These are phyloP conservation scores for Tachuris rubrigastra DNA, from an alignment of 2,113 vertebrate species.

Conservation along the genomic window DNA sequence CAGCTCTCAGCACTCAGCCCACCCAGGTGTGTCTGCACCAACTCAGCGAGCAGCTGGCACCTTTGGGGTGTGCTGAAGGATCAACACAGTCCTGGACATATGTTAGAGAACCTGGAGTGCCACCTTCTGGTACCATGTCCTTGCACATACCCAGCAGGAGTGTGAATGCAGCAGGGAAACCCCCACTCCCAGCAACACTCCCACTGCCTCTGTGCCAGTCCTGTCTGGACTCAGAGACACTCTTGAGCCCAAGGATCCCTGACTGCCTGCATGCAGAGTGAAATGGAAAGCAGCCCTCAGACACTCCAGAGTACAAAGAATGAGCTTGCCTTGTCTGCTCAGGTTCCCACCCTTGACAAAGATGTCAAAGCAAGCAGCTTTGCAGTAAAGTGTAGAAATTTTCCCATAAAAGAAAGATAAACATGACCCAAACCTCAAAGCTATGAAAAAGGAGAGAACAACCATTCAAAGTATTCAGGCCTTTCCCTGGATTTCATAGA, in stretches of 20 bases:
- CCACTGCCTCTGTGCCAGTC: rapidly evolving
- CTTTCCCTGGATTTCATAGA: neutral
- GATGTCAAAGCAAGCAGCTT: neutral
- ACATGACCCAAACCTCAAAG: neutral
- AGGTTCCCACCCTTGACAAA: neutral
- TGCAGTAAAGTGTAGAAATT: neutral
- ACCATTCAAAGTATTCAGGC: neutral
- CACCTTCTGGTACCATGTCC: neutral
- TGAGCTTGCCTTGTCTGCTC: rapidly evolving
- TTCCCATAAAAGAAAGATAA: neutral
- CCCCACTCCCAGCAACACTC: neutral
- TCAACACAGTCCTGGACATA: rapidly evolving
- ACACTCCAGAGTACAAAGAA: neutral
- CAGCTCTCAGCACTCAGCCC: neutral
- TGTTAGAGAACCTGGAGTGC: conserved; percentile 20
- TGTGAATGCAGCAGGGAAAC: rapidly evolving
- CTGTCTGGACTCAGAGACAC: neutral
- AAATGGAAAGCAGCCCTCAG: neutral
- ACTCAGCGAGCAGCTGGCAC: rapidly evolving
- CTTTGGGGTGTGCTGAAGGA: neutral
- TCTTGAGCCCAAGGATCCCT: neutral
- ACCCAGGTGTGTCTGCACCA: neutral
- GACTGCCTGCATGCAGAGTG: rapidly evolving
- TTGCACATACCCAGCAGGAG: rapidly evolving
- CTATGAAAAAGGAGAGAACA: neutral